Percentiles rank a stretch among this genome's conserved stretches.
Evolutionary conservation across 2,113 vertebrate species (phyloP).

Genomic region (Elephantulus edwardii): DNA sequence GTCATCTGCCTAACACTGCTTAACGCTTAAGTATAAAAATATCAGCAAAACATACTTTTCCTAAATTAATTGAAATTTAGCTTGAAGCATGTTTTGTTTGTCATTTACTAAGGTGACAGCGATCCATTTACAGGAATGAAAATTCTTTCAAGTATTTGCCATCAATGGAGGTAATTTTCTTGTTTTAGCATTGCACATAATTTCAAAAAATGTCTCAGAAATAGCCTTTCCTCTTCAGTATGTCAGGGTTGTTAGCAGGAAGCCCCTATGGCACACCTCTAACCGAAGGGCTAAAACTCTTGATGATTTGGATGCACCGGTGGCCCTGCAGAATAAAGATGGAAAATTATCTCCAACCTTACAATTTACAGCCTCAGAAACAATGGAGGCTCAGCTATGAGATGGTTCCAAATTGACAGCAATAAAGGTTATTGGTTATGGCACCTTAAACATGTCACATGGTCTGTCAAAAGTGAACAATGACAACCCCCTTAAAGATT

Average conservation of each 20-base stretch:
- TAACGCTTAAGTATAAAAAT: background rate
- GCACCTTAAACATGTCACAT: background rate
- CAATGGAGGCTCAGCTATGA: too few relatives aligned
- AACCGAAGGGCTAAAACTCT: too few relatives aligned
- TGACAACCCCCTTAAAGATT: background rate
- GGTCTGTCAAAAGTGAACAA: background rate
- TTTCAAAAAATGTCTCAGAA: background rate
- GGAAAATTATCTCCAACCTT: too few relatives aligned
- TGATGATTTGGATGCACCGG: too few relatives aligned
- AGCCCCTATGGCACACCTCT: background rate
- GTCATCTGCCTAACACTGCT: too few relatives aligned
- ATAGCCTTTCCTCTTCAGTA: background rate
- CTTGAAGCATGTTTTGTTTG: background rate
- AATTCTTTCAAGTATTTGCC: background rate
- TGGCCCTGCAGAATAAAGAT: too few relatives aligned
- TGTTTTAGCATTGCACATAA: background rate
- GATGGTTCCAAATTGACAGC: too few relatives aligned
- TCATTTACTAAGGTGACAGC: background rate
- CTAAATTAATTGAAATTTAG: background rate
- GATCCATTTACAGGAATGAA: background rate
- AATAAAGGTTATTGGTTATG: background rate
- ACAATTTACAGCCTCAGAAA: too few relatives aligned
- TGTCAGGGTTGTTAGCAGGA: background rate
- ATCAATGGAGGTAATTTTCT: background rate
- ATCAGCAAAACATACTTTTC: background rate